Base-by-base conservation (phyloP, 2,113 vertebrate species). In the Carassius gibelio region DNA sequence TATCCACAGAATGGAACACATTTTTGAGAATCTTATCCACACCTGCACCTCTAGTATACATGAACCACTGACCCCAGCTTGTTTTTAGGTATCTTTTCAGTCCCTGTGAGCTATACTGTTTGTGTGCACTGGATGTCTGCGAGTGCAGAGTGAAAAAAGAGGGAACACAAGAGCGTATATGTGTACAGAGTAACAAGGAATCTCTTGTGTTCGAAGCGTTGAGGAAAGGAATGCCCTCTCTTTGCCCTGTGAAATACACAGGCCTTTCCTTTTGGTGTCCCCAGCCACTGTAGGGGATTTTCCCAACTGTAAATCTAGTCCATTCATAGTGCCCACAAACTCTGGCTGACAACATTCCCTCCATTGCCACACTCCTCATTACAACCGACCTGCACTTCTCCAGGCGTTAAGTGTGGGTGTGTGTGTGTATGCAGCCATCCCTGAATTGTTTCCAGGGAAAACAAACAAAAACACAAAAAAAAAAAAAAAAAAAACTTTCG, bases 291-390 rank as follows among this genome's bases (percentile, higher is more conserved):
- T 64, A 52, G 76, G 85, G 87, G 87, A 75, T 87, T 89, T 89
- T 87, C 86, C 71, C 77, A 85, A 81, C 75, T 88, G 87, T 87
- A 89, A 89, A 87, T 85, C 87, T 72, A 64, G 48, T 36, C 84
- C 76, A 87, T 87, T 89, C 87, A 86, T 88, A 55, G 64, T 72
- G 48, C 77, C 78, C 87, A 85, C 81, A 84, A 71, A 66, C 71
- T 86, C 66, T 64, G 57, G 77, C 80, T 76, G 66, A 86, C 59
- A 86, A 81, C 84, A 57, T 87, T 83, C 76, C 68, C 68, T 84
- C 57, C 84, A 84, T 61, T 14, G 74, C 55, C 81, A 66, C 83
- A 48, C 57, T 71, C 36, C 85, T 84, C 76, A 81, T 87, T 88
- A 83, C 85, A 89, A 62, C 26, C 86, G 19, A 78, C 83, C 88